Conservation (phyloP, 2,797 vertebrate genomes). For the Orestias chungarensis region DNA sequence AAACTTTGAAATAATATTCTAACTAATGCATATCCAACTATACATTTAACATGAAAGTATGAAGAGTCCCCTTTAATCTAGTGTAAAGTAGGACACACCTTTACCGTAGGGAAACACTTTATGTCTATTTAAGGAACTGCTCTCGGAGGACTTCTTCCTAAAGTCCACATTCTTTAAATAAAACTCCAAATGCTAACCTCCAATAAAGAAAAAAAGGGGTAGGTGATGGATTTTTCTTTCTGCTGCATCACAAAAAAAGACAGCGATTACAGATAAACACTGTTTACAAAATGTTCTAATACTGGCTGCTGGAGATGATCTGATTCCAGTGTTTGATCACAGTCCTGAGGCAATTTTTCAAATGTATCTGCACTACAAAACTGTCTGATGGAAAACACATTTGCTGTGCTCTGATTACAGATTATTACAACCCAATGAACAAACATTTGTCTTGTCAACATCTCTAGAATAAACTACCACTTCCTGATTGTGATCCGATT, state of each 20-base stretch:
- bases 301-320: conserved; percentile 72
- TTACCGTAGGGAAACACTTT: conserved; percentile 58
- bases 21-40: not conserved
- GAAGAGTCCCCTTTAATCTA: conserved; percentile 33
- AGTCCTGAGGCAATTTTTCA: conserved; percentile 74
- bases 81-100: conserved; percentile 58
- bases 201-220: conserved; percentile 29
- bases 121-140: conserved; percentile 61
- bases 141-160: conserved; percentile 55
- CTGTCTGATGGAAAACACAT: conserved; percentile 73
- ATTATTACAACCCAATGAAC: conserved; percentile 79
- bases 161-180: conserved; percentile 61
- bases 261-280: conserved; percentile 76
- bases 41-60: conserved; percentile 44
- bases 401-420: conserved; percentile 76
- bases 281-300: conserved; percentile 78
- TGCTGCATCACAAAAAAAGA: conserved; percentile 59
- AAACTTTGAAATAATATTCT: not conserved
- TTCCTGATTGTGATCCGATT: conserved; percentile 66
- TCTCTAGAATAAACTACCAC: conserved; percentile 66
- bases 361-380: conserved; percentile 74
- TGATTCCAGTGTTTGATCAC: conserved; percentile 75
- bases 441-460: conserved; percentile 81
- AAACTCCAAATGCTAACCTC: conserved; percentile 58
- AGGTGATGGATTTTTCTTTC: conserved; percentile 54